A percentile compares a stretch with the other conserved stretches of the same genome.
Evolutionary conservation across 1,140 invertebrate species (phyloP).

Genomic region (Hetaerina americana): DNA sequence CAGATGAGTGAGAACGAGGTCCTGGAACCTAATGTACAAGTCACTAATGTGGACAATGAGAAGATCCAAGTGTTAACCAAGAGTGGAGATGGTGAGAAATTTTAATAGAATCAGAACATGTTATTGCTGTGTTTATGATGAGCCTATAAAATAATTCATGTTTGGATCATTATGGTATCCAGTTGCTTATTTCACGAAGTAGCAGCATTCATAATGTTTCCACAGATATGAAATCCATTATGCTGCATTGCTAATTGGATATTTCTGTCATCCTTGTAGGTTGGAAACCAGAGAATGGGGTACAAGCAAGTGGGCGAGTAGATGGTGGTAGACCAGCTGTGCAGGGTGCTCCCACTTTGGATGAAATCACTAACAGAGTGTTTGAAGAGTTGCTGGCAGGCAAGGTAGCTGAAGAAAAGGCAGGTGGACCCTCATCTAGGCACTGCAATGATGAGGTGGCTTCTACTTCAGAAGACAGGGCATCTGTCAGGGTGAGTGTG

Average conservation of each 20-base stretch:
- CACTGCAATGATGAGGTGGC: slow-evolving; percentile 24
- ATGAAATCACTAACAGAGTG: slow-evolving; percentile 73
- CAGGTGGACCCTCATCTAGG: slow-evolving; percentile 36
- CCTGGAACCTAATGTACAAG: slow-evolving; percentile 38
- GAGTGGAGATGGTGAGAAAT: slow-evolving; percentile 12
- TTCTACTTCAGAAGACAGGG: background rate
- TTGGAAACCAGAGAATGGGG: background rate
- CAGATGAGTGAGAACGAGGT: slow-evolving; percentile 30
- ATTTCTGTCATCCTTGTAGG: too few relatives aligned
- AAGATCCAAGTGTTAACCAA: slow-evolving; percentile 33
- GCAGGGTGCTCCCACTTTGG: slow-evolving; percentile 38
- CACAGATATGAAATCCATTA: too few relatives aligned
- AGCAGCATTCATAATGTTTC: too few relatives aligned
- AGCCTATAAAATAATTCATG: too few relatives aligned
- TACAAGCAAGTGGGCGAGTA: background rate
- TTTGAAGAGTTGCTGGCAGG: slow-evolving; percentile 68
- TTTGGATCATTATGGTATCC: too few relatives aligned
- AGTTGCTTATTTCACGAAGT: too few relatives aligned
- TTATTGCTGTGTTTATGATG: too few relatives aligned
- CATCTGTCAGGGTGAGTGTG: slow-evolving; percentile 37
- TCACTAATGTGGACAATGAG: slow-evolving; percentile 39
- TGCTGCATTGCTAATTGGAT: too few relatives aligned
- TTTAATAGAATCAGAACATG: too few relatives aligned
- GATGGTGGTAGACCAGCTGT: background rate
- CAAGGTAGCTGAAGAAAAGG: slow-evolving; percentile 37